Percentiles rank a stretch among this genome's conserved stretches.
Evolutionary conservation across 2,888 invertebrate species (phyloP).

Genomic region (Nomada goodeniana): DNA sequence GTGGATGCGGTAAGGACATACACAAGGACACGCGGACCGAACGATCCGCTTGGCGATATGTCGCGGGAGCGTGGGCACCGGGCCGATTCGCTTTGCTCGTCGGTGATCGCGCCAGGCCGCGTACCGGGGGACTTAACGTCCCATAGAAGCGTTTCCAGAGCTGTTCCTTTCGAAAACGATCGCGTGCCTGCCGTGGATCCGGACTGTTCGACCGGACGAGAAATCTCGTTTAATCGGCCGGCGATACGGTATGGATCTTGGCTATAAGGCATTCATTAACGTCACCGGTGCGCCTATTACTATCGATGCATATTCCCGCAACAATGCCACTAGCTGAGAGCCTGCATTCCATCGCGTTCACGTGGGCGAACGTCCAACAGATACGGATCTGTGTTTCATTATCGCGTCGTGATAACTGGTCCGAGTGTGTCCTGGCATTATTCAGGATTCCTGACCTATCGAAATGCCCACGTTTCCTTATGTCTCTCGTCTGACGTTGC

Average conservation of each 20-base stretch:
- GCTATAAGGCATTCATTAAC: constrained; percentile 67
- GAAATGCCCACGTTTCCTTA: constrained; percentile 41
- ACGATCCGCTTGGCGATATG: constrained; percentile 52
- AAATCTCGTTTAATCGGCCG: constrained; percentile 62
- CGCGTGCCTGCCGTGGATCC: constrained; percentile 67
- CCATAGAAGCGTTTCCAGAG: constrained; percentile 58
- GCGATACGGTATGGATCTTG: constrained; percentile 60
- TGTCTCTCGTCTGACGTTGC: not conserved
- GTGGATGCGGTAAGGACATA: constrained; percentile 54
- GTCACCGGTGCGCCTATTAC: constrained; percentile 61
- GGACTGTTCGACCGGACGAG: constrained; percentile 44
- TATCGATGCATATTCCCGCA: constrained; percentile 60
- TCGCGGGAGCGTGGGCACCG: constrained; percentile 66
- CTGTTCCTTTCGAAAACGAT: constrained; percentile 65
- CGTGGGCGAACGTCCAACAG: constrained; percentile 57
- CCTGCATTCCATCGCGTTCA: constrained; percentile 54
- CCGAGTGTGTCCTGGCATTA: constrained; percentile 26
- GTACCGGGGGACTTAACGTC: constrained; percentile 53
- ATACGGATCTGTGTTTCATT: constrained; percentile 64
- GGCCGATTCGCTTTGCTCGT: constrained; percentile 65
- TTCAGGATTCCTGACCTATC: constrained; percentile 51
- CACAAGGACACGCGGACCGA: constrained; percentile 55
- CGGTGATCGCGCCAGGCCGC: constrained; percentile 57
- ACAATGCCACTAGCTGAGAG: constrained; percentile 59
- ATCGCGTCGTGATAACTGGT: constrained; percentile 61